These are phyloP conservation scores for Mamestra brassicae DNA, from an alignment of 2,888 invertebrate genomes.

Conservation along the genomic window DNA sequence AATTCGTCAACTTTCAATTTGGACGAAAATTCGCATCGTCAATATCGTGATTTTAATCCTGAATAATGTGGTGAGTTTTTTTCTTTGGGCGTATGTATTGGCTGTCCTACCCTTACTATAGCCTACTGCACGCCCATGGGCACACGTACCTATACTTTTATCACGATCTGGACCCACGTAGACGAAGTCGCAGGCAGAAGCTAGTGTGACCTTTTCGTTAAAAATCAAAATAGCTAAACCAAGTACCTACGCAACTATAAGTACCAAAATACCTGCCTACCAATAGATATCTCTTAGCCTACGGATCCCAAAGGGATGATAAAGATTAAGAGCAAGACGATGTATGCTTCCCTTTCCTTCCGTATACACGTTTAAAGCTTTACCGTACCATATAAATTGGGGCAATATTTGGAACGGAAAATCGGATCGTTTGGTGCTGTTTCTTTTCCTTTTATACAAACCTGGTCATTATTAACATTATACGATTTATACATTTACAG, in stretches of 20 bases:
- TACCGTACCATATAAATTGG: constrained; percentile 54
- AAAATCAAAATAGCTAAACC: background rate
- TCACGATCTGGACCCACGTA: too few relatives aligned
- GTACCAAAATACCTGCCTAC: constrained; percentile 1
- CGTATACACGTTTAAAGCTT: constrained; percentile 47
- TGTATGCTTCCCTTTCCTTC: constrained; percentile 42
- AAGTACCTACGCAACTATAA: background rate
- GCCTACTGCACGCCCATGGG: too few relatives aligned
- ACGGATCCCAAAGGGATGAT: constrained; percentile 45
- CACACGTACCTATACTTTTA: too few relatives aligned
- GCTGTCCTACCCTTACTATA: too few relatives aligned
- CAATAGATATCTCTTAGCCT: constrained; percentile 30
- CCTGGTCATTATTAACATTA: background rate
- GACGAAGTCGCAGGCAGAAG: background rate
- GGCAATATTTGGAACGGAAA: constrained; percentile 53
- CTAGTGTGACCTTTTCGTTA: background rate
- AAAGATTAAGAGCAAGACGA: constrained; percentile 58
- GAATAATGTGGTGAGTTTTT: too few relatives aligned
- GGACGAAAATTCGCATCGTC: too few relatives aligned
- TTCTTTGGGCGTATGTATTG: too few relatives aligned
- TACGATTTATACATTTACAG: too few relatives aligned
- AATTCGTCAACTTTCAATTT: too few relatives aligned
- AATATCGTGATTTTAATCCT: too few relatives aligned
- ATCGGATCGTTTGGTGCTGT: background rate
- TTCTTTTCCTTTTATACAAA: constrained; percentile 2